Conservation (phyloP, 1,140 invertebrate species). For the Belonocnema kinseyi region DNA sequence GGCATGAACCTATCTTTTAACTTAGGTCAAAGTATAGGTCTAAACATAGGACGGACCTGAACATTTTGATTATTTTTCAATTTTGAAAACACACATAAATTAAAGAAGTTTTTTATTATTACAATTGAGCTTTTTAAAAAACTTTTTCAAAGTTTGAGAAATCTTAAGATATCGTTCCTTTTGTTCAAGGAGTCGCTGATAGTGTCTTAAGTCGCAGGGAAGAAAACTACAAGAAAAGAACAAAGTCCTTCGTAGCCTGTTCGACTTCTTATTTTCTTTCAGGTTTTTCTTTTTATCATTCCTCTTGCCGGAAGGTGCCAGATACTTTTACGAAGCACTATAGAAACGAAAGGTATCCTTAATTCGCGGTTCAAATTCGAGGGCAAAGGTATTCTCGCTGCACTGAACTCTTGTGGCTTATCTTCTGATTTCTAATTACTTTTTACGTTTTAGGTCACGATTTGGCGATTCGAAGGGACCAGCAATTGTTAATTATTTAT, state of each 20-base stretch:
- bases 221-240: neutral
- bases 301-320: slow-evolving; percentile 1
- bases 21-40: no score
- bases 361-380: slow-evolving; percentile 36
- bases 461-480: no score
- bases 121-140: neutral
- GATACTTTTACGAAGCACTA: slow-evolving; percentile 33
- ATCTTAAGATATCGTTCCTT: neutral
- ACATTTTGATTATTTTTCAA: no score
- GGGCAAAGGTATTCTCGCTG: neutral
- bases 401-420: slow-evolving; percentile 18
- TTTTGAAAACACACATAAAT: no score
- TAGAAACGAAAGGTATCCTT: slow-evolving; percentile 21
- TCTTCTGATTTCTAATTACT: neutral
- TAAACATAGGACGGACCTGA: no score
- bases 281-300: slow-evolving; percentile 39
- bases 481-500: no score
- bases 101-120: neutral
- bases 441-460: no score
- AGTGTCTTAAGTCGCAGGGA: neutral
- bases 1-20: no score
- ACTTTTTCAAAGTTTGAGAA: neutral
- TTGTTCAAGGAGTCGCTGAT: slow-evolving; percentile 3
- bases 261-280: neutral
- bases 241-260: neutral